Conservation (phyloP, 2,113 vertebrate species). For the Amphiprion percula region DNA sequence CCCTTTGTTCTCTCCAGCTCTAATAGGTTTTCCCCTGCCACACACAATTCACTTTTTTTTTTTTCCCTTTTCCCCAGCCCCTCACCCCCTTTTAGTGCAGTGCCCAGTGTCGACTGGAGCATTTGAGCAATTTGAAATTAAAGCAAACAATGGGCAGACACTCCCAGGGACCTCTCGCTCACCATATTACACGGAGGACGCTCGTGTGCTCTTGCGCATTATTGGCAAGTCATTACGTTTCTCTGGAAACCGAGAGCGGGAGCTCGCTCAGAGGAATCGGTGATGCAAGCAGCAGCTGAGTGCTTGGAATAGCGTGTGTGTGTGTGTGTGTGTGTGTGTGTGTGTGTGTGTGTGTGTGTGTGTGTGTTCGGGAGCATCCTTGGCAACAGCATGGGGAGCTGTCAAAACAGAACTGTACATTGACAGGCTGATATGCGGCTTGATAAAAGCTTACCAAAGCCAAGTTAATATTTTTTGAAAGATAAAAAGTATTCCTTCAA, state of each 20-base stretch:
- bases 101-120: constrained; percentile 83
- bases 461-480: constrained; percentile 33
- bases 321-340: constrained; percentile 41
- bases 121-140: constrained; percentile 87
- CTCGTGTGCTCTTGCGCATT: constrained; percentile 85
- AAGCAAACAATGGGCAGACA: constrained; percentile 85
- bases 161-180: constrained; percentile 84
- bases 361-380: constrained; percentile 69
- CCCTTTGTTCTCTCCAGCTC: constrained; percentile 82
- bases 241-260: constrained; percentile 83
- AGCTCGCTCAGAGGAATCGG: constrained; percentile 77
- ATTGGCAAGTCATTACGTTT: constrained; percentile 87
- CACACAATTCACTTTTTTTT: constrained; percentile 83
- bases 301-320: constrained; percentile 74
- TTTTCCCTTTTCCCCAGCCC: constrained; percentile 60
- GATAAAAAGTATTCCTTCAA: constrained; percentile 38
- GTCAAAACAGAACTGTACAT: constrained; percentile 73
- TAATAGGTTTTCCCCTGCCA: constrained; percentile 84
- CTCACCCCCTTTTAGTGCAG: constrained; percentile 78
- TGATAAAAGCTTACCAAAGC: constrained; percentile 28
- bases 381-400: constrained; percentile 74
- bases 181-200: constrained; percentile 84
- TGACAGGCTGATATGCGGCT: constrained; percentile 56
- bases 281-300: constrained; percentile 84
- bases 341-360: constrained; percentile 51